phyloP scores from a whole-genome alignment of 2,113 vertebrate genomes.

The Etheostoma spectabile region DNA sequence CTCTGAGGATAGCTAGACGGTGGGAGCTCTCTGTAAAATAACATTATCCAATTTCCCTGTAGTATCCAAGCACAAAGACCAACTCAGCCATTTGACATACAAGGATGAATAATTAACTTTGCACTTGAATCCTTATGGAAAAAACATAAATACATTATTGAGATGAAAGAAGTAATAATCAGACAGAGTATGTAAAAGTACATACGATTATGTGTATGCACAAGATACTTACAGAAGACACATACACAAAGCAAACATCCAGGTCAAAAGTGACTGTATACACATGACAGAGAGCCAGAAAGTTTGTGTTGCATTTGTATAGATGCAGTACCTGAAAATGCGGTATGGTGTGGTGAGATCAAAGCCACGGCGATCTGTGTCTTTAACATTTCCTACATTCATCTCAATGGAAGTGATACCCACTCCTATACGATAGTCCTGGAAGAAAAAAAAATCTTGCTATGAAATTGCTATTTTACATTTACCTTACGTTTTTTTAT shows the following conservation, averaged over 20 bases:
- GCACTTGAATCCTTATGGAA: neutral
- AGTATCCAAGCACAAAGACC: conserved; percentile 17
- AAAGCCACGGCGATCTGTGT: conserved; percentile 88
- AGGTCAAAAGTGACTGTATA: neutral
- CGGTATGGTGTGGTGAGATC: conserved; percentile 95
- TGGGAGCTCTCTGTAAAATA: conserved; percentile 46
- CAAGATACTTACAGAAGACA: neutral
- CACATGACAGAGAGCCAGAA: neutral
- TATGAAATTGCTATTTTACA: neutral
- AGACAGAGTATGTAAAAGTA: neutral
- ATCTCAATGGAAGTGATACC: conserved; percentile 96
- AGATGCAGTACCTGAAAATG: conserved; percentile 88
- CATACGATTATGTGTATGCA: neutral
- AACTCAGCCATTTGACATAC: conserved; percentile 4
- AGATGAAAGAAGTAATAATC: neutral
- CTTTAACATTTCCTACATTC: conserved; percentile 95
- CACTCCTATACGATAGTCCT: conserved; percentile 91
- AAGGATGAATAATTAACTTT: neutral
- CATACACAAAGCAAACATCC: neutral
- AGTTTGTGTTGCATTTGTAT: neutral
- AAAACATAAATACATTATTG: neutral
- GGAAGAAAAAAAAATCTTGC: conserved; percentile 3
- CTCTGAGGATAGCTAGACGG: conserved; percentile 23
- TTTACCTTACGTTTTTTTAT: neutral
- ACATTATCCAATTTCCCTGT: conserved; percentile 40